Base-by-base conservation (phyloP, 1,140 invertebrate genomes). In the Asobara japonica region DNA sequence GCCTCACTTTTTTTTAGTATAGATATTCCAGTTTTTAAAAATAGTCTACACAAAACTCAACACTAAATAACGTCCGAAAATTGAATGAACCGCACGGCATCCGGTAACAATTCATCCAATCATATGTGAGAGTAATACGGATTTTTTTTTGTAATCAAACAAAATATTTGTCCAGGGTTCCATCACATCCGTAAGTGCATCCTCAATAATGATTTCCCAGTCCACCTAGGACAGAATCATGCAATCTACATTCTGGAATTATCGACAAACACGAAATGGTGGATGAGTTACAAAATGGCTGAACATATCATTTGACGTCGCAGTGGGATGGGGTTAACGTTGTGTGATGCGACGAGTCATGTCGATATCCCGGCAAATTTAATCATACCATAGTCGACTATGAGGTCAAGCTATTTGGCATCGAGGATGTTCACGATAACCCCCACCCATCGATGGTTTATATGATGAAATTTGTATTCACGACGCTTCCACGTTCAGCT, bases 321-420 rank as follows among this genome's bases (percentile, higher is more conserved):
- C 65, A 30, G 60, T 51, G 70, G 71, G 64, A 41, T 41, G 48
- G 64, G 56, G 38, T 71, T 25, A 71, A 71, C 74, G 73, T n/a
- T 45, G 8, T 45, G 69, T 83, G 77, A 82, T 78, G 81, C 41
- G n/a, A 74, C 76, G 33, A 75, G 77, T 76, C 76, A 83, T 79
- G 80, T 83, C 83, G 78, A 85, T 84, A 85, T 78, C 76, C 73
- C 72, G 83, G 76, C 76, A 82, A 85, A 84, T 82, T 79, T 84
- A 85, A 84, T 83, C 79, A 79, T 79, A 74, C 74, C 72, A 29
- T 29, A 73, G 69, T 74, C 78, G 75, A 75, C 77, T 80, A 77
- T 68, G 77, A 18, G 45, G 45, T 18, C 45, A 16, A 51, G 51
- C 51, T 56, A 56, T 56, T 56, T 22, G 51, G 10, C 51, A 27